Conservation (phyloP, 2,797 vertebrate genomes). For the Gymnodraco acuticeps region DNA sequence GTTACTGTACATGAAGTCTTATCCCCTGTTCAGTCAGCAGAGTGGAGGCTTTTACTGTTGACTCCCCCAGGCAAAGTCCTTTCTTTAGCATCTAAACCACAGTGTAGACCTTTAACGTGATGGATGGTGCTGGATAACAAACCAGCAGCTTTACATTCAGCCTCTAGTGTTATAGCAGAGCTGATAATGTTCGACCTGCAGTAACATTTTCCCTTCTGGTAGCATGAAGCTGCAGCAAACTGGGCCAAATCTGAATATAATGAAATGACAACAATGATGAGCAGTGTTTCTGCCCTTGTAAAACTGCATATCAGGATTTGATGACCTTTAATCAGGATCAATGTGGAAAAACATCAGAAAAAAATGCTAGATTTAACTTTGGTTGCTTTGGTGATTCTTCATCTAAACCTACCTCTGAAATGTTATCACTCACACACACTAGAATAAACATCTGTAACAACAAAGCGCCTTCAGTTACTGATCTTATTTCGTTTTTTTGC, state of each 20-base stretch:
- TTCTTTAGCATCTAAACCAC: slow-evolving; percentile 54
- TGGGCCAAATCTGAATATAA: not conserved
- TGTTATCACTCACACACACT: slow-evolving; percentile 14
- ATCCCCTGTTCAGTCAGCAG: slow-evolving; percentile 70
- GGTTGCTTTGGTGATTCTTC: not conserved
- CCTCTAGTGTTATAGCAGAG: slow-evolving; percentile 40
- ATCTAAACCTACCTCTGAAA: slow-evolving; percentile 13
- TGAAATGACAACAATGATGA: not conserved
- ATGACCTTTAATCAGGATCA: not conserved
- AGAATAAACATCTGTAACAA: slow-evolving; percentile 28
- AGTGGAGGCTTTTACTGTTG: slow-evolving; percentile 61
- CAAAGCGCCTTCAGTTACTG: slow-evolving; percentile 9
- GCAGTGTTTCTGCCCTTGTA: slow-evolving; percentile 2
- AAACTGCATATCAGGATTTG: not conserved
- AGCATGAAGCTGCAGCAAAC: slow-evolving; percentile 3
- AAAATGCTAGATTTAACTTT: not conserved
- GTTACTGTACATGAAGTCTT: slow-evolving; percentile 43
- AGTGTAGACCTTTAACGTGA: slow-evolving; percentile 68
- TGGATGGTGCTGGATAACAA: slow-evolving; percentile 59
- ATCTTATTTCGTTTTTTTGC: slow-evolving; percentile 19
- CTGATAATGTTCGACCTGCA: slow-evolving; percentile 34
- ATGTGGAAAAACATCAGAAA: not conserved
- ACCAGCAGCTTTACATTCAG: slow-evolving; percentile 43
- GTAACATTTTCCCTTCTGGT: slow-evolving; percentile 38
- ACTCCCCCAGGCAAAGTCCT: slow-evolving; percentile 49